Conservation (phyloP, 2,888 invertebrate genomes). For the Mayetiola destructor region DNA sequence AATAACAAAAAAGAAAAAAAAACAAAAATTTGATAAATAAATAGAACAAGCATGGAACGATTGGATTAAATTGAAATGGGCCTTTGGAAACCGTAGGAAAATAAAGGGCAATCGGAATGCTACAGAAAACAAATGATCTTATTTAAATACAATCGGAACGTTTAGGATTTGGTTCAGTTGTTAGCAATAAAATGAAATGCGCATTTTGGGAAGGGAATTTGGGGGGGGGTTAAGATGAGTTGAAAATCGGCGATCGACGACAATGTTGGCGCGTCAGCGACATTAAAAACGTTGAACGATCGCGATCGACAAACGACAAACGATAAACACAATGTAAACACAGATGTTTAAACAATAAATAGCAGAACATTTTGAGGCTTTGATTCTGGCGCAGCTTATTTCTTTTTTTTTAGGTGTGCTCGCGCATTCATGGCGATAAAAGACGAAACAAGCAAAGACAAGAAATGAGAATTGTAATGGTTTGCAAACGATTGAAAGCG, state of each 20-base stretch:
- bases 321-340: constrained; percentile 7
- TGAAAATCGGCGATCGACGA: no score
- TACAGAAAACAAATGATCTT: not conserved
- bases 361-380: not conserved
- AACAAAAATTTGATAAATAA: not conserved
- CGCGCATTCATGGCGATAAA: not conserved
- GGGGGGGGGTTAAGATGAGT: no score
- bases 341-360: constrained; percentile 3
- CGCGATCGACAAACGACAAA: no score
- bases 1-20: no score
- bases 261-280: not conserved
- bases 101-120: not conserved
- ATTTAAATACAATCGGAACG: not conserved
- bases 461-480: not conserved
- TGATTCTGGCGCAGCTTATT: not conserved
- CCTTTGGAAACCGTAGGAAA: not conserved
- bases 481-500: not conserved
- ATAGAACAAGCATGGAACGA: not conserved
- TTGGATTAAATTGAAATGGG: not conserved
- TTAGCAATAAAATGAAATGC: not conserved
- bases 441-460: not conserved
- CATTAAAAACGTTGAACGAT: not conserved
- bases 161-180: not conserved
- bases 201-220: no score
- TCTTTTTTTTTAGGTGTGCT: not conserved